Percentiles rank a stretch among this genome's conserved stretches.
These are phyloP conservation scores for Rhinichthys klamathensis DNA, from an alignment of 2,113 vertebrate species.

Conservation along the genomic window DNA sequence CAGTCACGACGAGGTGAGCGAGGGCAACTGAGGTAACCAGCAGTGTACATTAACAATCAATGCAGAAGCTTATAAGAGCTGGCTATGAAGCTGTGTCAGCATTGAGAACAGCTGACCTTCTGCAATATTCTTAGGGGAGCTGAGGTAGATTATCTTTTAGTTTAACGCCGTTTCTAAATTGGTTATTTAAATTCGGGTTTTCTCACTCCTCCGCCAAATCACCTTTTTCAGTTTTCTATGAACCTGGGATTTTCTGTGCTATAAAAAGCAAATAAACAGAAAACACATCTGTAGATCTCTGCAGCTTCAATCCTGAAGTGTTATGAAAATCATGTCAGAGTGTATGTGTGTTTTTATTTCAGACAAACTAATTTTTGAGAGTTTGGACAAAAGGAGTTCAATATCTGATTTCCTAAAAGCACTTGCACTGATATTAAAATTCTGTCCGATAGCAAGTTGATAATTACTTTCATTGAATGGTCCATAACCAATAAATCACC, in stretches of 20 bases:
- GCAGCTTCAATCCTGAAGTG: neutral
- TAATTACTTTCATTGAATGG: neutral
- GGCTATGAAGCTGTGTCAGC: constrained; percentile 6
- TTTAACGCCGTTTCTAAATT: neutral
- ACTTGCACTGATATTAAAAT: neutral
- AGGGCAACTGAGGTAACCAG: neutral
- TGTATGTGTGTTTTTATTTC: neutral
- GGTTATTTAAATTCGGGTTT: neutral
- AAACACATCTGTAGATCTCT: constrained; percentile 3
- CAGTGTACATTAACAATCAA: constrained; percentile 30
- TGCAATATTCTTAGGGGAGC: constrained; percentile 1
- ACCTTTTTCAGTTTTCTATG: neutral
- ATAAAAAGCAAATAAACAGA: constrained; percentile 5
- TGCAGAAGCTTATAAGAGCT: neutral
- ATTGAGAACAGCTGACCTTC: constrained; percentile 3
- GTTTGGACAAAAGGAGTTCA: neutral
- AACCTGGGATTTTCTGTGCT: neutral
- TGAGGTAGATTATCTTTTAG: constrained; percentile 4
- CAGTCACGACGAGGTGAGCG: neutral
- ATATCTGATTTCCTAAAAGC: neutral
- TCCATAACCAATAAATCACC: neutral
- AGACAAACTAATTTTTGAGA: constrained; percentile 4
- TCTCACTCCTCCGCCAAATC: constrained; percentile 5
- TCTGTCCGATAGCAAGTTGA: neutral
- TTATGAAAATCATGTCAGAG: neutral